Percentiles rank a stretch among this genome's conserved stretches.
Conservation (phyloP, 1,140 invertebrate genomes). For the Zaprionus ornatus region DNA sequence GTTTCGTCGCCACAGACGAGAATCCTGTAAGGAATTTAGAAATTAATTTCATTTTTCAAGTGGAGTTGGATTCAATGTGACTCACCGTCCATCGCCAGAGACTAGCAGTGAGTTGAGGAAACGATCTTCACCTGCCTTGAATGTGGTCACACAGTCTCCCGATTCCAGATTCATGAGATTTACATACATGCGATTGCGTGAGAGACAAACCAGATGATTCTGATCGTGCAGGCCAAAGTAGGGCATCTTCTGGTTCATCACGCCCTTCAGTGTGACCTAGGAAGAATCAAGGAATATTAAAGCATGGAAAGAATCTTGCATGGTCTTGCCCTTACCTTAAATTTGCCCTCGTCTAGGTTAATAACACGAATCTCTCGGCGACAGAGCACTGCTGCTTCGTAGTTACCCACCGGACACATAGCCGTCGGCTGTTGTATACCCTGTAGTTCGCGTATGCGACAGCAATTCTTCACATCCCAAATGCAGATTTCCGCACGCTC, state of each 20-base stretch:
- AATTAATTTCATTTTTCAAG: background rate
- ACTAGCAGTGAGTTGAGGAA: slow-evolving; percentile 95
- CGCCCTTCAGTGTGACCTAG: slow-evolving; percentile 89
- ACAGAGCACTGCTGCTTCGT: slow-evolving; percentile 91
- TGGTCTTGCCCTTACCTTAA: slow-evolving; percentile 61
- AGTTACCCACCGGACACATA: slow-evolving; percentile 89
- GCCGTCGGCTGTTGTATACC: slow-evolving; percentile 89
- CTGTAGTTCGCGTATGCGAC: slow-evolving; percentile 87
- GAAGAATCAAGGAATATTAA: background rate
- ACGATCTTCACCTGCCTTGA: slow-evolving; percentile 94
- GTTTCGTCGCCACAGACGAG: slow-evolving; percentile 96
- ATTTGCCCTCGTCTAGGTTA: slow-evolving; percentile 89
- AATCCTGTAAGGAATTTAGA: slow-evolving; percentile 85
- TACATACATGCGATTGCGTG: slow-evolving; percentile 94
- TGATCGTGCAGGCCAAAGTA: slow-evolving; percentile 93
- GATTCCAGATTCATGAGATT: slow-evolving; percentile 93
- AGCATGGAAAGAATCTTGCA: background rate
- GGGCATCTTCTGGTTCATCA: slow-evolving; percentile 97
- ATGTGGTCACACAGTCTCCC: slow-evolving; percentile 93
- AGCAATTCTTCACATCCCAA: slow-evolving; percentile 89
- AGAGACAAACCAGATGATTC: slow-evolving; percentile 91
- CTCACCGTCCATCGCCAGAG: slow-evolving; percentile 92
- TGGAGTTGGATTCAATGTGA: background rate
- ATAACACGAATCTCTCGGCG: slow-evolving; percentile 91
- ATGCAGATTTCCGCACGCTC: slow-evolving; percentile 90